Conservation (phyloP, 2,888 invertebrate species). For the Tetramorium bicarinatum region DNA sequence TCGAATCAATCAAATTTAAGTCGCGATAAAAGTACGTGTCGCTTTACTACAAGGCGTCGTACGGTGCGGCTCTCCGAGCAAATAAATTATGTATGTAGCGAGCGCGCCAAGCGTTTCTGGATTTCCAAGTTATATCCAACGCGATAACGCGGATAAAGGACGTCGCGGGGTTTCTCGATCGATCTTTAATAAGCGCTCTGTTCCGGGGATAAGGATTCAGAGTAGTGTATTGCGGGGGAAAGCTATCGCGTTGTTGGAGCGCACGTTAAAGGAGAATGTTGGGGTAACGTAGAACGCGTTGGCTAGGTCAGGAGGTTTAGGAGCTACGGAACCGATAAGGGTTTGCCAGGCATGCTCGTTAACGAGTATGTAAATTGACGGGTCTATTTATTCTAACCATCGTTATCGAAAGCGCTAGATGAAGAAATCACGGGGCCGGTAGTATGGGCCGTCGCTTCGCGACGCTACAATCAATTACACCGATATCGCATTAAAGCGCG, state of each 20-base stretch:
- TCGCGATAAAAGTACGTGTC: constrained; percentile 18
- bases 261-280: constrained; percentile 54
- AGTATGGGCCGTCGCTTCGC: constrained; percentile 63
- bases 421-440: constrained; percentile 81
- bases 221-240: constrained; percentile 52
- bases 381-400: constrained; percentile 84
- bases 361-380: constrained; percentile 85
- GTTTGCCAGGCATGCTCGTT: constrained; percentile 81
- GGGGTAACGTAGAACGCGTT: constrained; percentile 78
- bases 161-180: constrained; percentile 73
- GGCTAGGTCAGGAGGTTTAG: constrained; percentile 81
- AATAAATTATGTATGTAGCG: constrained; percentile 51
- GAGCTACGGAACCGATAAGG: constrained; percentile 81
- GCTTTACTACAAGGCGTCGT: constrained; percentile 22
- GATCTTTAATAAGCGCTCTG: constrained; percentile 78
- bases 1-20: constrained; percentile 33
- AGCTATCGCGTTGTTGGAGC: constrained; percentile 61
- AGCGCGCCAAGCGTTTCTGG: constrained; percentile 42
- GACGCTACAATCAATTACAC: constrained; percentile 72
- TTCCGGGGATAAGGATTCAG: constrained; percentile 62
- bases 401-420: constrained; percentile 79
- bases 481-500: constrained; percentile 59
- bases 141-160: constrained; percentile 55
- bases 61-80: background rate
- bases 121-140: constrained; percentile 54